phyloP scores from a whole-genome alignment of 2,888 invertebrate genomes.

The Diploptera punctata region DNA sequence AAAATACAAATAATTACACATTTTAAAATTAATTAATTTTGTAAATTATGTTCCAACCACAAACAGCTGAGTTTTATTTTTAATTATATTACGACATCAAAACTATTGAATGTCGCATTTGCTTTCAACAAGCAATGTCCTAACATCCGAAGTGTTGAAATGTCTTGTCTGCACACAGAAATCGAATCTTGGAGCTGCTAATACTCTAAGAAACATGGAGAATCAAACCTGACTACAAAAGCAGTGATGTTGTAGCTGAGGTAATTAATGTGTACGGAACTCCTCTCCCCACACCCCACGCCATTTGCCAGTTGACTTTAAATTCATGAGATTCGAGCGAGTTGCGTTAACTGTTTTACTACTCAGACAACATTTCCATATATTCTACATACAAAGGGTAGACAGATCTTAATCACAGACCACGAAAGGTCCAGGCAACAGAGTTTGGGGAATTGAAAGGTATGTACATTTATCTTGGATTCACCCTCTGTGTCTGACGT shows the following conservation, averaged over 20 bases:
- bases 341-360: not conserved
- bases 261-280: slow-evolving; percentile 1
- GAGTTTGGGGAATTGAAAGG: not conserved
- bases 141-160: no score
- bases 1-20: no score
- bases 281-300: not conserved
- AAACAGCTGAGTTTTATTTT: no score
- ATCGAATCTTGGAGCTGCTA: no score
- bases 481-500: not conserved
- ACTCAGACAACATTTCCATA: not conserved
- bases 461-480: not conserved
- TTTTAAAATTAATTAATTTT: no score
- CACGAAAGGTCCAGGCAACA: not conserved
- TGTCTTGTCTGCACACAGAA: no score
- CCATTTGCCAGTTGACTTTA: slow-evolving; percentile 18
- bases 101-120: no score
- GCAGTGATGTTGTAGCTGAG: not conserved
- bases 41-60: no score
- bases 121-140: no score
- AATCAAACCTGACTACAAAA: not conserved
- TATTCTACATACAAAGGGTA: not conserved
- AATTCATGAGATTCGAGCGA: slow-evolving; percentile 17
- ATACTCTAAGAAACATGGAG: not conserved
- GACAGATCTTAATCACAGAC: not conserved
- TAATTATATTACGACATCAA: no score